Percentiles rank a stretch among this genome's conserved stretches.
Evolutionary conservation across 2,113 vertebrate species (phyloP).

Genomic region (Oreochromis tanganicae): DNA sequence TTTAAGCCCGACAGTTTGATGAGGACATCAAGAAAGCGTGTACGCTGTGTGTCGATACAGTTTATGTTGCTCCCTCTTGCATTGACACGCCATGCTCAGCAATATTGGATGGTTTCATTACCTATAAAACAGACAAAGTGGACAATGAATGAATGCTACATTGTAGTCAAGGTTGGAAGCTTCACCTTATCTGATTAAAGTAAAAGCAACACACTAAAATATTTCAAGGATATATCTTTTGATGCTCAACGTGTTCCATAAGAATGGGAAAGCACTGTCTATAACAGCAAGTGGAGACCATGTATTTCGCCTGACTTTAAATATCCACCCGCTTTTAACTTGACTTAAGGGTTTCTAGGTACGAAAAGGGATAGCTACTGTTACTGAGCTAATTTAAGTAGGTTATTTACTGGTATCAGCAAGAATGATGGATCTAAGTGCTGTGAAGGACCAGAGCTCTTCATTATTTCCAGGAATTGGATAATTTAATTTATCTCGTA

Average conservation of each 20-base stretch:
- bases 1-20: conserved; percentile 69
- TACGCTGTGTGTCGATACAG: conserved; percentile 49
- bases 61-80: conserved; percentile 55
- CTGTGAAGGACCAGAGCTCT: conserved; percentile 16
- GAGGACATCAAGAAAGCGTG: conserved; percentile 59
- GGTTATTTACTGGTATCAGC: conserved; percentile 36
- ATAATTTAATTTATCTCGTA: conserved; percentile 43
- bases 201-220: conserved; percentile 25
- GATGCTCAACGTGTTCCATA: background rate
- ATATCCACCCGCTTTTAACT: background rate
- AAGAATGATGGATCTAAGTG: conserved; percentile 40
- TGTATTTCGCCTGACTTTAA: background rate
- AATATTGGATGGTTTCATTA: conserved; percentile 56
- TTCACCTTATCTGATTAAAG: conserved; percentile 22
- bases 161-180: background rate
- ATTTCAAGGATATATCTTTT: background rate
- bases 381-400: conserved; percentile 30
- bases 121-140: conserved; percentile 43
- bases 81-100: conserved; percentile 41
- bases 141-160: conserved; percentile 22
- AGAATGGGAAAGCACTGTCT: background rate
- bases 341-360: conserved; percentile 8
- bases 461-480: conserved; percentile 54
- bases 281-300: background rate
- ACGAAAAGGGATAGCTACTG: background rate